A percentile compares a stretch with the other conserved stretches of the same genome.
phyloP scores from a whole-genome alignment of 2,797 vertebrate genomes.

The Acomys russatus region DNA sequence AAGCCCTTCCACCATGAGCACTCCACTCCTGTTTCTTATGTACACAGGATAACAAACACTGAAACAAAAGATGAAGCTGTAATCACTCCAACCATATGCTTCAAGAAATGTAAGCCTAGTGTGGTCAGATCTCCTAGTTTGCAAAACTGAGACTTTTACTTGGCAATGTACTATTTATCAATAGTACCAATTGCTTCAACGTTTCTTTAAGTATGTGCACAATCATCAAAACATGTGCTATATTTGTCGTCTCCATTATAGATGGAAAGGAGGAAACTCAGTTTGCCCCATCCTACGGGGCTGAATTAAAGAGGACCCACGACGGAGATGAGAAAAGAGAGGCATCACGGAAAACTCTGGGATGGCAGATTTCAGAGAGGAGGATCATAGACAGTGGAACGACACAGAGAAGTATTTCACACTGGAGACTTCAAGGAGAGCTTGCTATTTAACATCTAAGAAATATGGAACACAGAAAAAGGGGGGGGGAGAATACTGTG shows the following conservation, averaged over 20 bases:
- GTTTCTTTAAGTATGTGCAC: slow-evolving; percentile 22
- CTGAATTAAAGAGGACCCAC: not conserved
- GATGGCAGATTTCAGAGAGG: not conserved
- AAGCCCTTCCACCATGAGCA: not conserved
- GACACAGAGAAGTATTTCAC: not conserved
- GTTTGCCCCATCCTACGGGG: not conserved
- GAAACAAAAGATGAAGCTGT: not conserved
- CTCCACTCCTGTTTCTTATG: not conserved
- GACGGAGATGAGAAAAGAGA: not conserved
- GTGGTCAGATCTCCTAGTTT: no score
- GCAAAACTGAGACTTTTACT: not conserved
- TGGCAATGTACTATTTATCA: slow-evolving; percentile 49
- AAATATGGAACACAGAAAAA: not conserved
- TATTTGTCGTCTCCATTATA: not conserved
- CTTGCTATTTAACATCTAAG: slow-evolving; percentile 9
- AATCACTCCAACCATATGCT: no score
- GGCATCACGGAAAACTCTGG: not conserved
- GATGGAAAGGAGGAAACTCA: not conserved
- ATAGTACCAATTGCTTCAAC: slow-evolving; percentile 1
- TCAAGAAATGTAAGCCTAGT: no score
- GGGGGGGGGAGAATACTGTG: not conserved
- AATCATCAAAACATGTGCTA: slow-evolving; percentile 11
- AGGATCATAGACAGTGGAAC: not conserved
- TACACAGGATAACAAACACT: no score
- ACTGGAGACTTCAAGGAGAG: not conserved